phyloP scores from a whole-genome alignment of 2,888 invertebrate genomes.

The Andrena dorsata region DNA sequence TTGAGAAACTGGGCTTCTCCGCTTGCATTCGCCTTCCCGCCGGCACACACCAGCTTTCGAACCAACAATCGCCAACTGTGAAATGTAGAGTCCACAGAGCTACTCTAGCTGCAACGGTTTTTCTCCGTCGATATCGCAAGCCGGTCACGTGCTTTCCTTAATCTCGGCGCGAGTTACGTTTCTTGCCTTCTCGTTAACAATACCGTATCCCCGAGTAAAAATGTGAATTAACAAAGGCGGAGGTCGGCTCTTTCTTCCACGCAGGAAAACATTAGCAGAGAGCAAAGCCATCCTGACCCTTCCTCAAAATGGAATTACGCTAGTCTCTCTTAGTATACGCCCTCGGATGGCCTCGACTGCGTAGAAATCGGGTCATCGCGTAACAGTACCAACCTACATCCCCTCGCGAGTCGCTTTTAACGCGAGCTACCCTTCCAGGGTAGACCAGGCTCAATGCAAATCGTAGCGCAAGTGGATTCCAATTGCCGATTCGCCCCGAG shows the following conservation, averaged over 20 bases:
- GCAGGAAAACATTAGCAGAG: not conserved
- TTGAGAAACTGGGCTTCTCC: constrained; percentile 72
- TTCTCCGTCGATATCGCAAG: constrained; percentile 41
- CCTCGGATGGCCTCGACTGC: constrained; percentile 1
- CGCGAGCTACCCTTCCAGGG: constrained; percentile 1
- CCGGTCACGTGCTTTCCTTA: constrained; percentile 55
- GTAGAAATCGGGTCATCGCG: constrained; percentile 5
- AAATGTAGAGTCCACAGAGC: constrained; percentile 40
- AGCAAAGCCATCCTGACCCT: not conserved
- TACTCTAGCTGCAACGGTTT: constrained; percentile 31
- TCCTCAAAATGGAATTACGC: not conserved
- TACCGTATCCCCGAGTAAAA: not conserved
- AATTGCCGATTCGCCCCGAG: not conserved
- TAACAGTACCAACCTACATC: constrained; percentile 2
- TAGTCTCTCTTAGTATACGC: not conserved
- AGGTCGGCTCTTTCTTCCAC: too few relatives aligned
- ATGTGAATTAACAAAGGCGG: not conserved
- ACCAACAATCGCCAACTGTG: constrained; percentile 55
- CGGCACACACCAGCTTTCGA: constrained; percentile 18
- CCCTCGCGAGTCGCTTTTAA: constrained; percentile 2
- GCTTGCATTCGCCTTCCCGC: constrained; percentile 35
- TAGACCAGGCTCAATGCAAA: constrained; percentile 27
- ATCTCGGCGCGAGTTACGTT: constrained; percentile 30
- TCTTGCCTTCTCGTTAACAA: constrained; percentile 2
- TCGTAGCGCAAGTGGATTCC: constrained; percentile 12